Conservation (phyloP, 2,113 vertebrate species). For the Callocephalon fimbriatum region DNA sequence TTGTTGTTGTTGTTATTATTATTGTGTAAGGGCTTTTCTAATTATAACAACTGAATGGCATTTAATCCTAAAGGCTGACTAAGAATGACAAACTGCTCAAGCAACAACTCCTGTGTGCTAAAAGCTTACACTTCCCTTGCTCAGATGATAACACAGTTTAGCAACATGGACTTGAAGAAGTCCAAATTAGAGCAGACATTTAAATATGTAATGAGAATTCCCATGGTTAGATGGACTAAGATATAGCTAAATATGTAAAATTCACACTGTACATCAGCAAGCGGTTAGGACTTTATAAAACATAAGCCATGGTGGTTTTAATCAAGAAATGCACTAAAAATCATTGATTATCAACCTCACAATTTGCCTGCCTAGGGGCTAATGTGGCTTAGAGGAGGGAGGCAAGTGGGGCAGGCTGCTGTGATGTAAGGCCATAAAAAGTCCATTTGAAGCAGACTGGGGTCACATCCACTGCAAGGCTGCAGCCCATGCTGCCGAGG, state of each 20-base stretch:
- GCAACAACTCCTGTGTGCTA: not conserved
- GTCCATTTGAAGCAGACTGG: not conserved
- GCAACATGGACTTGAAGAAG: not conserved
- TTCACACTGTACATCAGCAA: not conserved
- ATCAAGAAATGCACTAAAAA: not conserved
- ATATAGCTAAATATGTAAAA: not conserved
- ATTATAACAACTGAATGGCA: not conserved
- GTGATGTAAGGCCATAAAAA: not conserved
- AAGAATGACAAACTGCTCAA: not conserved
- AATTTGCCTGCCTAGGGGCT: not conserved
- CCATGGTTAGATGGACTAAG: not conserved
- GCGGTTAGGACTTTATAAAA: not conserved
- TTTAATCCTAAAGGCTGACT: not conserved
- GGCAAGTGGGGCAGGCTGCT: not conserved
- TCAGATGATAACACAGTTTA: not conserved
- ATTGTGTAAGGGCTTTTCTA: not conserved
- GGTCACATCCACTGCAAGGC: not conserved
- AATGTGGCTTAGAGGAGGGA: not conserved
- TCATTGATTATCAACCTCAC: not conserved
- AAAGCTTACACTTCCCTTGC: not conserved
- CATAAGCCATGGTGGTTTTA: not conserved
- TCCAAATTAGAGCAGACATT: not conserved
- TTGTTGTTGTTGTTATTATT: not conserved
- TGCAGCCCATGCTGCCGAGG: fast-evolving
- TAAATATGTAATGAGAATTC: not conserved